Evolutionary conservation across 2,113 vertebrate species (phyloP).

Genomic region (Brevimyrus niger): DNA sequence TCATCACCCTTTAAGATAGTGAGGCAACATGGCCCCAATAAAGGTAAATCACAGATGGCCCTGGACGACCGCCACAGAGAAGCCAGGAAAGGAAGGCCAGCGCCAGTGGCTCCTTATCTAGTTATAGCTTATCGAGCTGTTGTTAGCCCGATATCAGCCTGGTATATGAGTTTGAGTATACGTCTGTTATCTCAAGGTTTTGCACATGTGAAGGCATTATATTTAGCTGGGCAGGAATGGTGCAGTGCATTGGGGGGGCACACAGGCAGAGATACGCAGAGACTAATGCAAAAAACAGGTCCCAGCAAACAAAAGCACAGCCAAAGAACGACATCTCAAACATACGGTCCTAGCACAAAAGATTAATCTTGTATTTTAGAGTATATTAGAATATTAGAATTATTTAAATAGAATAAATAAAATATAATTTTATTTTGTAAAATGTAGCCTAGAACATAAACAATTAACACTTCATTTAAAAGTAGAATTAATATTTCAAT

Average conservation of each 20-base stretch:
- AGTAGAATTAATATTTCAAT: background rate
- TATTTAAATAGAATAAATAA: background rate
- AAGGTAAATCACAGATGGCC: background rate
- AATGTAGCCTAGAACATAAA: background rate
- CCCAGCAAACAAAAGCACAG: background rate
- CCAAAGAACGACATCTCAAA: background rate
- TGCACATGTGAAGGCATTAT: slow-evolving; percentile 12
- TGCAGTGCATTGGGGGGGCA: background rate
- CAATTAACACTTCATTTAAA: background rate
- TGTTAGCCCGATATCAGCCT: background rate
- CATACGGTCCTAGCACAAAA: background rate
- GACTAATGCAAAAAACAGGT: background rate
- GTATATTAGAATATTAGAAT: background rate
- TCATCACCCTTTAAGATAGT: background rate
- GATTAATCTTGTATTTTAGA: background rate
- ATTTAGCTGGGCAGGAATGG: background rate
- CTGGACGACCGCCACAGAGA: background rate
- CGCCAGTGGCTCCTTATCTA: background rate
- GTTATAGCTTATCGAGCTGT: background rate
- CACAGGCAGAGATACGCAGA: background rate
- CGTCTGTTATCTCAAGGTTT: background rate
- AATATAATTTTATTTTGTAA: no score
- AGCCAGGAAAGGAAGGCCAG: background rate
- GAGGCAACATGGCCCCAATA: background rate
- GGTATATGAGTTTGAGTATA: background rate